phyloP scores from a whole-genome alignment of 92 coral and sea anemone genomes.

The Siderastrea radians region DNA sequence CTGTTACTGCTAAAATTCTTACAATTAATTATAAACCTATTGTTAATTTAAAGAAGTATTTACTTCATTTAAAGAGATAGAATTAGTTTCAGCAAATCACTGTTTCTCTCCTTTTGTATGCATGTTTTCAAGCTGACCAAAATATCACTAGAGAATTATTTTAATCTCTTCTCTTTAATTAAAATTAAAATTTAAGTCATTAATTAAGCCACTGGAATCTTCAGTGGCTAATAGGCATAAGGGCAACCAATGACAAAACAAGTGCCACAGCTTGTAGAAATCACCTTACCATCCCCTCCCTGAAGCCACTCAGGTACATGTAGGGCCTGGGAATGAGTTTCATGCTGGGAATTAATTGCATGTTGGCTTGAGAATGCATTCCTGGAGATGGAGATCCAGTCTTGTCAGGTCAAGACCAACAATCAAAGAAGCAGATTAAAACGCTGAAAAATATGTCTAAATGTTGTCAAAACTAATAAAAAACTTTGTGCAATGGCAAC shows the following conservation, averaged over 20 bases:
- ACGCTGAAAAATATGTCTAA: not conserved
- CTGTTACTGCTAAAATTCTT: no score
- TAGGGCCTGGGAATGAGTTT: not conserved
- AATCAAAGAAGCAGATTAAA: not conserved
- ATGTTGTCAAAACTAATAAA: not conserved
- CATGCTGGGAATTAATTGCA: no score
- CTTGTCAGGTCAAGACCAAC: conserved; percentile 11
- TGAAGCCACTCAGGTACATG: not conserved
- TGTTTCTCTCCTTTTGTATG: no score
- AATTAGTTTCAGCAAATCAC: no score
- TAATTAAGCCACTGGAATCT: not conserved
- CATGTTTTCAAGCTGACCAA: not conserved
- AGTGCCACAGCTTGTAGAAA: not conserved
- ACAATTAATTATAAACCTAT: no score
- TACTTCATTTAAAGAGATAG: no score
- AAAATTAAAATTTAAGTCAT: not conserved
- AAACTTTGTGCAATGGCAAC: no score
- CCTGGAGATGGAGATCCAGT: not conserved
- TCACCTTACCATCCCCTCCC: not conserved
- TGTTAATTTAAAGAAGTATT: no score
- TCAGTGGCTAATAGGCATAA: conserved; percentile 31
- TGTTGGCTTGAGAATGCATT: no score
- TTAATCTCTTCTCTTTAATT: not conserved
- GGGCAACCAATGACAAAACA: conserved; percentile 16
- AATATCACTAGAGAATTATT: not conserved